These are phyloP conservation scores for Dione vanillae DNA, from an alignment of 2,888 invertebrate species.

Conservation along the genomic window DNA sequence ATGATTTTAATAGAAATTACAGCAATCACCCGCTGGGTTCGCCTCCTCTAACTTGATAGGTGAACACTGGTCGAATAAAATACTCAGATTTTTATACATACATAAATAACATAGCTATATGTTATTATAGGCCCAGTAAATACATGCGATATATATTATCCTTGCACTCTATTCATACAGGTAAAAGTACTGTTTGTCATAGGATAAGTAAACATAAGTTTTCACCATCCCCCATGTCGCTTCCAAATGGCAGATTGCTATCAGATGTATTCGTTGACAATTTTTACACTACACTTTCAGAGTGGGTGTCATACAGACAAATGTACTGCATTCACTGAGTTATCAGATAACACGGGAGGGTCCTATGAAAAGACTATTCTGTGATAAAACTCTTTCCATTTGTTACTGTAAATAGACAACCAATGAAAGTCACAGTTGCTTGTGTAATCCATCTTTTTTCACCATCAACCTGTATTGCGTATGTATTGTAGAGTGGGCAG, in stretches of 20 bases:
- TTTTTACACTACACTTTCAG: conserved; percentile 79
- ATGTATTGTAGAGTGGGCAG: no score
- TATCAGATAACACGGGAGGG: conserved; percentile 80
- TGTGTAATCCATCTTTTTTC: no score
- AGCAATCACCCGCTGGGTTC: conserved; percentile 74
- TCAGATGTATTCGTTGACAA: conserved; percentile 79
- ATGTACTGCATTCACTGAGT: conserved; percentile 77
- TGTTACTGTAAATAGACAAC: conserved; percentile 73
- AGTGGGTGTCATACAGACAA: conserved; percentile 78
- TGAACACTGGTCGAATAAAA: conserved; percentile 53
- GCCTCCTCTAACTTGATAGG: conserved; percentile 75
- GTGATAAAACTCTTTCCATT: conserved; percentile 78
- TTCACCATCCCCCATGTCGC: conserved; percentile 46
- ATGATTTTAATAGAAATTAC: conserved; percentile 81
- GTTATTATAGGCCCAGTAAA: neutral
- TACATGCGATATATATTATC: neutral
- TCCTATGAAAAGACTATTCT: conserved; percentile 71
- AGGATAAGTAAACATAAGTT: conserved; percentile 37
- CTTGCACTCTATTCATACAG: conserved; percentile 22
- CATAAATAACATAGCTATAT: conserved; percentile 1
- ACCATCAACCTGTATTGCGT: no score
- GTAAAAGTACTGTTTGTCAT: conserved; percentile 23
- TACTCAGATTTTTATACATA: neutral
- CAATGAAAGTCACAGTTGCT: conserved; percentile 58
- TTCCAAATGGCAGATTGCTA: conserved; percentile 78